Conservation (phyloP, 64 coral and sea anemone species). For the Dendrophyllia cribrosa region DNA sequence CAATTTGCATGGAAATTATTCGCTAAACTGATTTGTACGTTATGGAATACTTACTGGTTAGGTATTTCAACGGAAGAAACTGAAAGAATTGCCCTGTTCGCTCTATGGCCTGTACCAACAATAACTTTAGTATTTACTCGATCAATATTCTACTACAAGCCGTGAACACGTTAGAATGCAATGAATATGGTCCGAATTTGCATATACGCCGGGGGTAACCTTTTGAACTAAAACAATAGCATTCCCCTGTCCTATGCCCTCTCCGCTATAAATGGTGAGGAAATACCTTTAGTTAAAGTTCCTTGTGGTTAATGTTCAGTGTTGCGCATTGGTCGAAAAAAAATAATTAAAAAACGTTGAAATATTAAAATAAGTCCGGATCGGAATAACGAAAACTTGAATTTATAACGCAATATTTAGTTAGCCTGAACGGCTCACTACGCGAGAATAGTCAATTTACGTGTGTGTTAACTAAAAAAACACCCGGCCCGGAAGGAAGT, state of each 20-base stretch:
- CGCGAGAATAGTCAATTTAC: too few species aligned
- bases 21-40: neutral
- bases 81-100: neutral
- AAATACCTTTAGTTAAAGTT: too few species aligned
- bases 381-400: too few species aligned
- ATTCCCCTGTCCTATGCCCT: neutral
- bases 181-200: neutral
- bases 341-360: too few species aligned
- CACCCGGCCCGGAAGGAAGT: too few species aligned
- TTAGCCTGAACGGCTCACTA: too few species aligned
- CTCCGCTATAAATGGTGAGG: neutral
- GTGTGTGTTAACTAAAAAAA: too few species aligned
- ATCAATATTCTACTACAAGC: neutral
- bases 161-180: neutral
- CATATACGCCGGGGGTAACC: neutral
- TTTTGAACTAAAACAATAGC: neutral
- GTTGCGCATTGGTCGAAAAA: neutral
- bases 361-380: too few species aligned
- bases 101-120: neutral
- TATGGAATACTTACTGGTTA: too few species aligned
- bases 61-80: neutral
- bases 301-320: too few species aligned
- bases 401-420: too few species aligned
- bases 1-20: neutral
- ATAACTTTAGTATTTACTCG: neutral